Percentiles rank a stretch among this genome's conserved stretches.
These are phyloP conservation scores for Trachelus stipa DNA, from an alignment of 2,888 invertebrate genomes.

Conservation along the genomic window DNA sequence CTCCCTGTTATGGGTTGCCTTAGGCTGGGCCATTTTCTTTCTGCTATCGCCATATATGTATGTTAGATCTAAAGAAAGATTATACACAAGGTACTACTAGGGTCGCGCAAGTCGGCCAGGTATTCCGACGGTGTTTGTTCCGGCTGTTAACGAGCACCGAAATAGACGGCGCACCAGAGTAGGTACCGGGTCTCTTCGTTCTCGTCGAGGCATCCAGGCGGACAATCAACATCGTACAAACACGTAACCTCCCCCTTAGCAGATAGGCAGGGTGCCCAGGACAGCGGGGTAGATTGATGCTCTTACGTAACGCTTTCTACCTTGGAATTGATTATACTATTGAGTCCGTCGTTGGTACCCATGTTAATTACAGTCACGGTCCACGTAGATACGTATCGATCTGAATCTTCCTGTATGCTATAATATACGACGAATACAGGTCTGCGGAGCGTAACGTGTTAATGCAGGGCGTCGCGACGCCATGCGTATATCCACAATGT, in stretches of 20 bases:
- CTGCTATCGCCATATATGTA: not conserved
- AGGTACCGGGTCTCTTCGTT: not conserved
- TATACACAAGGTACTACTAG: not conserved
- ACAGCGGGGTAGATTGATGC: not conserved
- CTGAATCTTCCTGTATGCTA: not conserved
- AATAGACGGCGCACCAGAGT: not conserved
- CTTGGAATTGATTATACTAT: not conserved
- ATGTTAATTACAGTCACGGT: not conserved
- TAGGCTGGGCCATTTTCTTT: not conserved
- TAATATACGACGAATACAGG: not conserved
- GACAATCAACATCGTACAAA: not conserved
- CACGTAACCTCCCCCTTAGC: not conserved
- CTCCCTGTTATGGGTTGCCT: not conserved
- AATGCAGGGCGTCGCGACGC: not conserved
- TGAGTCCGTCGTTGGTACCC: not conserved
- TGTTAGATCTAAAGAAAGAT: not conserved
- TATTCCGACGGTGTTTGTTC: conserved; percentile 4
- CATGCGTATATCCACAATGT: not conserved
- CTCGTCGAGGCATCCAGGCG: not conserved
- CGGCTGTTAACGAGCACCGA: conserved; percentile 10
- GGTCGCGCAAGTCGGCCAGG: not conserved
- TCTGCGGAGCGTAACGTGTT: not conserved
- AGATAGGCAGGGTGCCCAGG: not conserved
- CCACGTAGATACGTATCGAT: not conserved
- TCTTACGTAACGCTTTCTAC: not conserved